Conservation (phyloP, 2,888 invertebrate genomes). For the Cyaniris semiargus region DNA sequence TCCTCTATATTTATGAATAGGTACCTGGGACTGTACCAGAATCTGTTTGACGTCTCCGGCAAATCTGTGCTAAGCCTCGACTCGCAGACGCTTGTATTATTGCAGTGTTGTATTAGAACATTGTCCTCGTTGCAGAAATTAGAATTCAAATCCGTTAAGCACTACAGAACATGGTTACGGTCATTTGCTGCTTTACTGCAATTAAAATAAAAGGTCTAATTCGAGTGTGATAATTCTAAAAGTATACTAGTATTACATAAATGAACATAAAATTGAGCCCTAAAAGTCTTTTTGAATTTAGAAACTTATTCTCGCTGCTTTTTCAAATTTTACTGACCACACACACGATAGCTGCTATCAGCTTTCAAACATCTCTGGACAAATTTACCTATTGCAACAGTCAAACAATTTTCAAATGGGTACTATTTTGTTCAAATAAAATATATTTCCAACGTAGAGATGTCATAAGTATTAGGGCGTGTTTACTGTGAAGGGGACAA, state of each 20-base stretch:
- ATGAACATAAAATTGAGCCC: too few species aligned
- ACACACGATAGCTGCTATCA: not conserved
- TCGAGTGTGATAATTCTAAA: not conserved
- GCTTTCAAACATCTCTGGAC: not conserved
- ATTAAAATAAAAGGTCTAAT: not conserved
- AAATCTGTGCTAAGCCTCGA: constrained; percentile 26
- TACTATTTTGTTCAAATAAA: not conserved
- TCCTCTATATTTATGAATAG: not conserved
- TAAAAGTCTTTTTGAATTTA: too few species aligned
- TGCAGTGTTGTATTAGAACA: constrained; percentile 3
- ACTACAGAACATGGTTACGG: not conserved
- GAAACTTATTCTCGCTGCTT: too few species aligned
- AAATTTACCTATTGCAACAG: not conserved
- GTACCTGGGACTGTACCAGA: not conserved
- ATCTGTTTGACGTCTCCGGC: constrained; percentile 22
- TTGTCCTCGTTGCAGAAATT: constrained; percentile 7
- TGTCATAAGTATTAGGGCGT: constrained; percentile 1
- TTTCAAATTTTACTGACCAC: not conserved
- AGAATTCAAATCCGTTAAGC: constrained; percentile 12
- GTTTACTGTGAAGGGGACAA: constrained; percentile 40
- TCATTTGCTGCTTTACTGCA: not conserved
- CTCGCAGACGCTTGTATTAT: constrained; percentile 17
- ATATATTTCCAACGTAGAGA: not conserved
- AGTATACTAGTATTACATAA: not conserved
- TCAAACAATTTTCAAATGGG: not conserved